Evolutionary conservation across 2,888 invertebrate species (phyloP).

Genomic region (Mechanitis mazaeus): DNA sequence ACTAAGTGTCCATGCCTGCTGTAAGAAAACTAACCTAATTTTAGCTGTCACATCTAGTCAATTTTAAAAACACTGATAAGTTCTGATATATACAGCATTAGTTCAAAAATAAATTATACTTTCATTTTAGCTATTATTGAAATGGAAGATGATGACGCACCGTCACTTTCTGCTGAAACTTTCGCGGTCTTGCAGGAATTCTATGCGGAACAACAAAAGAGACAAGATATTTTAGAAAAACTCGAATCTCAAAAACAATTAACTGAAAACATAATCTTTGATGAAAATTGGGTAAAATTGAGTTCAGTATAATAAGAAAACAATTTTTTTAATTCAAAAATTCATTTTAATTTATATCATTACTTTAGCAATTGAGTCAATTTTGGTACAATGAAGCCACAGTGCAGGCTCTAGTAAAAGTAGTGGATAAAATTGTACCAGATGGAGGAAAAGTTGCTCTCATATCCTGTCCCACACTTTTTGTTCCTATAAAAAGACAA

Average conservation of each 20-base stretch:
- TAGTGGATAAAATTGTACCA: constrained; percentile 76
- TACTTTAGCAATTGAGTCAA: constrained; percentile 92
- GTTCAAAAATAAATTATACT: background rate
- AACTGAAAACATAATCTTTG: constrained; percentile 75
- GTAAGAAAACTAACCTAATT: constrained; percentile 29
- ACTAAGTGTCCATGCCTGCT: constrained; percentile 20
- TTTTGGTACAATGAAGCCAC: constrained; percentile 97
- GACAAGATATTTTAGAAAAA: constrained; percentile 74
- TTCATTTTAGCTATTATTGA: constrained; percentile 9
- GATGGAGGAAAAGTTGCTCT: constrained; percentile 83
- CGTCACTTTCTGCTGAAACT: constrained; percentile 82
- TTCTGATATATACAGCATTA: background rate
- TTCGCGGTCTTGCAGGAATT: constrained; percentile 86
- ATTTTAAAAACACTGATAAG: background rate
- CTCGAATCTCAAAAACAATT: constrained; percentile 63
- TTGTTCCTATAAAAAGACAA: constrained; percentile 78
- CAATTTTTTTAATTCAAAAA: constrained; percentile 30
- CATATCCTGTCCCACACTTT: constrained; percentile 92
- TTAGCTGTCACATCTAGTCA: constrained; percentile 24
- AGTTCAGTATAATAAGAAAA: background rate
- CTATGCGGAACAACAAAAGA: constrained; percentile 81
- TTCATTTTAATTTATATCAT: background rate
- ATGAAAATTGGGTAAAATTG: constrained; percentile 86
- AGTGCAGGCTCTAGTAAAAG: constrained; percentile 81
- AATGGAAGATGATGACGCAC: constrained; percentile 75